Evolutionary conservation across 2,113 vertebrate species (phyloP).

Genomic region (Anser cygnoides): DNA sequence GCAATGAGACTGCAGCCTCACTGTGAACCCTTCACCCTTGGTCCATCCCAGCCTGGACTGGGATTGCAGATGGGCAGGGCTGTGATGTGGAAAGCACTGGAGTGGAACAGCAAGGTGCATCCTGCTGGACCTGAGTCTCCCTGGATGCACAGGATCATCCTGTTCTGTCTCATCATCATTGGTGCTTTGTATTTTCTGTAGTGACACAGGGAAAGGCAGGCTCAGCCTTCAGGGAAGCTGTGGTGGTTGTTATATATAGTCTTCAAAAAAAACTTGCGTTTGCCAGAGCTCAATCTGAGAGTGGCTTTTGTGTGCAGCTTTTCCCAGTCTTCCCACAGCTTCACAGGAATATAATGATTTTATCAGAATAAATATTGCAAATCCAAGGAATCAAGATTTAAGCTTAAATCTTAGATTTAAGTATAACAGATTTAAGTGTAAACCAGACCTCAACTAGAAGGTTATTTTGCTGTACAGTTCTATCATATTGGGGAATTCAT

Average conservation of each 20-base stretch:
- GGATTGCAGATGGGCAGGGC: fast-evolving
- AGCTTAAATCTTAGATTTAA: neutral
- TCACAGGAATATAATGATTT: neutral
- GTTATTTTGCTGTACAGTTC: neutral
- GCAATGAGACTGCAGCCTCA: fast-evolving
- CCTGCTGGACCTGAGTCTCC: neutral
- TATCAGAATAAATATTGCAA: neutral
- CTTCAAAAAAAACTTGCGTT: neutral
- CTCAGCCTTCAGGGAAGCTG: neutral
- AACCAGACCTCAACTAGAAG: neutral
- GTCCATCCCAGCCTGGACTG: fast-evolving
- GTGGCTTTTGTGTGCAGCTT: neutral
- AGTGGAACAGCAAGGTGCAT: neutral
- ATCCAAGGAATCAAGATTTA: conserved; percentile 3
- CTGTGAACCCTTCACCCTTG: neutral
- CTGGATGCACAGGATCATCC: neutral
- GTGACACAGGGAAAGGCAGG: neutral
- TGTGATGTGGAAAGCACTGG: neutral
- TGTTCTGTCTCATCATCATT: fast-evolving
- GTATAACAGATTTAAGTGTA: neutral
- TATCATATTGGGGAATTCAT: neutral
- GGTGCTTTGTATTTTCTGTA: neutral
- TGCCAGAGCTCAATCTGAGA: neutral
- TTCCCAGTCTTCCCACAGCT: neutral
- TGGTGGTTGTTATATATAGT: neutral